Evolutionary conservation across 2,113 vertebrate species (phyloP).

Genomic region (Callaeas wilsoni): DNA sequence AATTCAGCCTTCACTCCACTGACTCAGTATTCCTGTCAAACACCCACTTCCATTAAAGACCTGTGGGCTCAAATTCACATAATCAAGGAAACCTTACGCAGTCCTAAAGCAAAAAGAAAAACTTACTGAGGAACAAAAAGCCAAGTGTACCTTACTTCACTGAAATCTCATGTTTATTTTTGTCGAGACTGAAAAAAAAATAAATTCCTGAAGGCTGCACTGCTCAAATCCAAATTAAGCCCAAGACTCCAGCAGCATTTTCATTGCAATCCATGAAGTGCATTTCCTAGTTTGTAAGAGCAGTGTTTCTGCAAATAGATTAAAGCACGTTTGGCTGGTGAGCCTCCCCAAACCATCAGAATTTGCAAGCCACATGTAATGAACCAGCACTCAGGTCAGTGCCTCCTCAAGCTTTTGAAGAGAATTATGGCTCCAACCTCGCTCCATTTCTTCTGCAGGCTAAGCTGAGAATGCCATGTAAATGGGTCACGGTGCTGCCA

Average conservation of each 20-base stretch:
- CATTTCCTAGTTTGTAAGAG: conserved; percentile 55
- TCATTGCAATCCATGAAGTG: conserved; percentile 40
- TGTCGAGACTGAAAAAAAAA: conserved; percentile 57
- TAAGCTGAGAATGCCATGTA: conserved; percentile 82
- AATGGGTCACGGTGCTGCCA: conserved; percentile 77
- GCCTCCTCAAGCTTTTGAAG: conserved; percentile 65
- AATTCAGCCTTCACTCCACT: conserved; percentile 29
- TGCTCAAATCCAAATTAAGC: conserved; percentile 63
- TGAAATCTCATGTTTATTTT: conserved; percentile 74
- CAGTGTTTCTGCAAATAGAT: conserved; percentile 58
- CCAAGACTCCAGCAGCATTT: conserved; percentile 64
- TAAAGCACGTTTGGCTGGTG: conserved; percentile 54
- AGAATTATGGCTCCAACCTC: conserved; percentile 63
- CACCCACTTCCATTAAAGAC: conserved; percentile 40
- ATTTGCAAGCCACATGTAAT: conserved; percentile 45
- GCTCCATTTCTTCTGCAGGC: conserved; percentile 71
- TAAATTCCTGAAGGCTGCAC: conserved; percentile 60
- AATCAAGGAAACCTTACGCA: conserved; percentile 67
- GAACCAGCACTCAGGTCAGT: conserved; percentile 37
- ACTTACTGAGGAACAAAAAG: conserved; percentile 66
- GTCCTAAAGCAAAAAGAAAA: conserved; percentile 70
- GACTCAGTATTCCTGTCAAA: conserved; percentile 47
- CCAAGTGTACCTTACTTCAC: conserved; percentile 72
- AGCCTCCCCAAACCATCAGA: conserved; percentile 58
- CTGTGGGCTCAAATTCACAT: conserved; percentile 60